Base-by-base conservation (phyloP, 1,140 invertebrate genomes). In the Bombus waltoni region DNA sequence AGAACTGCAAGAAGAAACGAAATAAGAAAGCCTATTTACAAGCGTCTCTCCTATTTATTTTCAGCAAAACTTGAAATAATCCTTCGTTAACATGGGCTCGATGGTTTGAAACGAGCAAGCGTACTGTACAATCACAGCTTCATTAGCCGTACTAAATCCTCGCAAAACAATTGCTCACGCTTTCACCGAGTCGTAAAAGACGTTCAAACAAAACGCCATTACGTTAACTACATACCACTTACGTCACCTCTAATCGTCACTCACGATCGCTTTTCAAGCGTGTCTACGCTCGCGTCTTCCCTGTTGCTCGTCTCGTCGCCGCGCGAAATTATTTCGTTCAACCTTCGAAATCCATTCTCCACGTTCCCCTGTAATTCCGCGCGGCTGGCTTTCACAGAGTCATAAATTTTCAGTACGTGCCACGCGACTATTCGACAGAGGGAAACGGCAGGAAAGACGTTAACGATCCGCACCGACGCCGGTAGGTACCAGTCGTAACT, bases 321-420 rank as follows among this genome's bases (percentile, higher is more conserved):
- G 22, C 35, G 22, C 57, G 57, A 62, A 40, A 77, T 77, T 77
- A 77, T 77, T 81, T 71, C 47, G 44, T 53, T 71, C 42, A 25
- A 28, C 25, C 22, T n/a, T 53, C 35, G 22, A 35, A 42, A 62
- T 66, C 57, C 72, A 75, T 82, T 65, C 47, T 40, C 70, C 78
- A 42, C 47, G 47, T 57, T 57, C 38, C 35, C 38, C 70, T 57
- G 44, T 44, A 47, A 75, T 57, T 75, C 25, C 81, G n/a, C 57
- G 35, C 11, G 32, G 42, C 47, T 62, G 35, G 72, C 62, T 66
- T 75, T 83, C 42, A 47, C 59, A 32, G 42, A 42, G 71, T 44
- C 59, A 75, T 83, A 83, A 83, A 83, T 75, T 75, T 66, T 44
- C 57, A 13, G 42, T 40, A 65, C 32, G 72, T 38, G 40, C n/a